Conservation (phyloP, 2,113 vertebrate species). For the Bubo bubo region DNA sequence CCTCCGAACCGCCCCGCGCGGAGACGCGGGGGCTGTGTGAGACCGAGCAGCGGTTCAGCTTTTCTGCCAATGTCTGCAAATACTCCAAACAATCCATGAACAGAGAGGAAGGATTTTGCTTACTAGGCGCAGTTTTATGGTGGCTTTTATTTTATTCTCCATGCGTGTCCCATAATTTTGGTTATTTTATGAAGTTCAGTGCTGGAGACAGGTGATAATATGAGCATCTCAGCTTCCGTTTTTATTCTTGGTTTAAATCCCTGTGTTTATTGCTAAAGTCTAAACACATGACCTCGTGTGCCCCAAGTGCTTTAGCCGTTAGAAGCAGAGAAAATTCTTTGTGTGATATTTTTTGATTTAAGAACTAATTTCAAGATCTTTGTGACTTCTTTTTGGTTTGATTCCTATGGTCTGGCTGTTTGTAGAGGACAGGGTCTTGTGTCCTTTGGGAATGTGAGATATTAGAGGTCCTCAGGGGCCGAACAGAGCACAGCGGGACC, state of each 20-base stretch:
- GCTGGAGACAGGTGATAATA: not conserved
- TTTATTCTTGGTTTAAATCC: not conserved
- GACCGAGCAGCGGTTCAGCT: not conserved
- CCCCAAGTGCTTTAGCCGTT: not conserved
- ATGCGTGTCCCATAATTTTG: rapidly evolving
- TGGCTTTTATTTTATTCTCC: not conserved
- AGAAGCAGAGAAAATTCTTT: not conserved
- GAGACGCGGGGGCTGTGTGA: not conserved
- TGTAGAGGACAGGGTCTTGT: not conserved
- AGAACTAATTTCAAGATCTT: not conserved
- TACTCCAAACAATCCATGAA: rapidly evolving
- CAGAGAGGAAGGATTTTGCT: not conserved
- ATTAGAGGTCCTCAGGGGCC: not conserved
- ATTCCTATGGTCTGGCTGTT: not conserved
- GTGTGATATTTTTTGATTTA: not conserved
- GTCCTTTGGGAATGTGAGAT: not conserved
- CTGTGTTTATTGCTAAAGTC: not conserved
- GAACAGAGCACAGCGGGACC: not conserved
- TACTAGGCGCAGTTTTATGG: not conserved
- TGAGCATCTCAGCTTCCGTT: not conserved
- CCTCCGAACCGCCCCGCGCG: not conserved
- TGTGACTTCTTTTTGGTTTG: not conserved
- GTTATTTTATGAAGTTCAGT: not conserved
- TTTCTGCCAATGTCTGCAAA: rapidly evolving
- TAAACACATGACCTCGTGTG: rapidly evolving